Evolutionary conservation across 2,888 invertebrate species (phyloP).

Genomic region (Ernsta delagoae): DNA sequence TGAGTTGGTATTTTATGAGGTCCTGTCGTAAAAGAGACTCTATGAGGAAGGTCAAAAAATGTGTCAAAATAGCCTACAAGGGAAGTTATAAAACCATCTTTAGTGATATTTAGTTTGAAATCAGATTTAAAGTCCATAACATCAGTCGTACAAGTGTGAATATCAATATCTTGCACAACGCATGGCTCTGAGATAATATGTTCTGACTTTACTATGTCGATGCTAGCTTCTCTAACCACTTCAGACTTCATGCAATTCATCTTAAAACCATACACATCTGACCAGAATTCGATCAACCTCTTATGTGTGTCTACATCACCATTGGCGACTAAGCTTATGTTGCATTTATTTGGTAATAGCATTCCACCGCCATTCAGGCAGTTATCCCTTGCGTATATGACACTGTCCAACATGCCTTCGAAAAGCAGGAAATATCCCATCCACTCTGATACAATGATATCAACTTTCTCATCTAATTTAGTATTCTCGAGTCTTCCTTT

Average conservation of each 20-base stretch:
- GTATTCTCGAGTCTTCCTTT: slow-evolving; percentile 96
- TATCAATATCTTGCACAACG: slow-evolving; percentile 89
- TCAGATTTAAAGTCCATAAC: slow-evolving; percentile 89
- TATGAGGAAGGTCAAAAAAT: slow-evolving; percentile 89
- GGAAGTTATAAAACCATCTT: slow-evolving; percentile 90
- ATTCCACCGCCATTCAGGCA: slow-evolving; percentile 91
- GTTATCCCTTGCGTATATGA: slow-evolving; percentile 94
- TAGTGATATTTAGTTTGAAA: slow-evolving; percentile 87
- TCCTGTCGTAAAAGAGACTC: slow-evolving; percentile 91
- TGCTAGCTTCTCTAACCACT: slow-evolving; percentile 89
- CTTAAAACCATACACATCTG: slow-evolving; percentile 96
- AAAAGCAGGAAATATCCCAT: slow-evolving; percentile 99
- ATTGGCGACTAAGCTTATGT: slow-evolving; percentile 91
- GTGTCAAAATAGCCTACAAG: slow-evolving; percentile 97
- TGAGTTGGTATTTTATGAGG: slow-evolving; percentile 91
- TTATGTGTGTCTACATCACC: slow-evolving; percentile 90
- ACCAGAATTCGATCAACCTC: slow-evolving; percentile 93
- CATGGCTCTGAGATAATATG: slow-evolving; percentile 88
- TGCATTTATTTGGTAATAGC: slow-evolving; percentile 93
- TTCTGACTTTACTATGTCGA: slow-evolving; percentile 80
- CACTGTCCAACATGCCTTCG: slow-evolving; percentile 98
- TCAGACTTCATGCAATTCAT: slow-evolving; percentile 96
- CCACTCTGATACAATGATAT: slow-evolving; percentile 98
- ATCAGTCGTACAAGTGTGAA: slow-evolving; percentile 88
- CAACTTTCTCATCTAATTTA: slow-evolving; percentile 91